Conservation (phyloP, 2,888 invertebrate genomes). For the Drosophila helvetica region DNA sequence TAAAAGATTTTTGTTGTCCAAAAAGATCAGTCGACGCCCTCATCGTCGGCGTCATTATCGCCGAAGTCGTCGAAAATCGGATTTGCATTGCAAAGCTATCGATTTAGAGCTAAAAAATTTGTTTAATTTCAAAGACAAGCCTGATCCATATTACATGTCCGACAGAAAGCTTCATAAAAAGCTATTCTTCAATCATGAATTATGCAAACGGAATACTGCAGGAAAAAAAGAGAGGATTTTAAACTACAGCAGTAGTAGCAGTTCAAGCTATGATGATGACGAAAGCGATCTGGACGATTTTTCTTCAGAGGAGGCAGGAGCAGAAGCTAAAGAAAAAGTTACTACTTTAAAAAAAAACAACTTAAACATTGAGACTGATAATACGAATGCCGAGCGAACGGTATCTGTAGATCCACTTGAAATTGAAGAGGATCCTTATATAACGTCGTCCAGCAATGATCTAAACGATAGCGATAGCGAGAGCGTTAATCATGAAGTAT, state of each 20-base stretch:
- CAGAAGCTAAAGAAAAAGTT: constrained; percentile 9
- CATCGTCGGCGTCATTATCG: constrained; percentile 20
- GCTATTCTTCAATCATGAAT: constrained; percentile 76
- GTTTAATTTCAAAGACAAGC: constrained; percentile 30
- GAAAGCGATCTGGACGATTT: constrained; percentile 32
- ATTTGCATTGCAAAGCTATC: constrained; percentile 18
- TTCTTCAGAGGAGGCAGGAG: neutral
- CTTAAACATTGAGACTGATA: constrained; percentile 57
- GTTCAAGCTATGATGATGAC: constrained; percentile 58
- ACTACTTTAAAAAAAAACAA: constrained; percentile 21
- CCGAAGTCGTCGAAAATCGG: constrained; percentile 16
- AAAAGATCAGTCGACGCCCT: neutral
- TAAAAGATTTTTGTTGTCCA: neutral
- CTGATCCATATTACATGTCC: neutral
- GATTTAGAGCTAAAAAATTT: constrained; percentile 57
- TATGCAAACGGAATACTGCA: constrained; percentile 44
- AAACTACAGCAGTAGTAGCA: constrained; percentile 77
- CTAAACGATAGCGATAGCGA: neutral
- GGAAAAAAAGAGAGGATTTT: constrained; percentile 58
- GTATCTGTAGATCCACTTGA: constrained; percentile 15
- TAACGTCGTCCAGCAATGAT: constrained; percentile 25
- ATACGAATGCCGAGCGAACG: constrained; percentile 20
- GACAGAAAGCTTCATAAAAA: constrained; percentile 58
- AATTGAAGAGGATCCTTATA: constrained; percentile 28
- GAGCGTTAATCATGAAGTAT: constrained; percentile 8